Evolutionary conservation across 2,113 vertebrate genomes (phyloP).

Genomic region (Marcusenius ussheri): DNA sequence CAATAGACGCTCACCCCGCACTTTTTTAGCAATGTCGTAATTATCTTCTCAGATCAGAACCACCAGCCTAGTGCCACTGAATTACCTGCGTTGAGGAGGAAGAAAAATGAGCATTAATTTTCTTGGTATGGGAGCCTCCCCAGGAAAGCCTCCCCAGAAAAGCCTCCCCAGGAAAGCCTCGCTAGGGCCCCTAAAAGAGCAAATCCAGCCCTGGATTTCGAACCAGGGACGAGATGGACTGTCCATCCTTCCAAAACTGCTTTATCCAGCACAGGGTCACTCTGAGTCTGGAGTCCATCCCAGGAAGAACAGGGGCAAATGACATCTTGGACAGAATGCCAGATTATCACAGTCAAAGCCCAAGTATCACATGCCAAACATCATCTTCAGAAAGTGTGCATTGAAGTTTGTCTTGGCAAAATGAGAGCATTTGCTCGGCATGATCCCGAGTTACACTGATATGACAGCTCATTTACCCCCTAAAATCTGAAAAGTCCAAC

Average conservation of each 20-base stretch:
- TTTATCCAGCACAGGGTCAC: not conserved
- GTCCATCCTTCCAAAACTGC: not conserved
- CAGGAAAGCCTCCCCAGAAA: too few relatives aligned
- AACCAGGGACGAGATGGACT: not conserved
- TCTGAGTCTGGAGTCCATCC: not conserved
- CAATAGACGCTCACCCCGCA: not conserved
- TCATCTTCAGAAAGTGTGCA: not conserved
- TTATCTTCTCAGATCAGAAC: not conserved
- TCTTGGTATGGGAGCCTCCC: too few relatives aligned
- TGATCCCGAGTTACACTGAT: not conserved
- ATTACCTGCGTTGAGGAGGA: too few relatives aligned
- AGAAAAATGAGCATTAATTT: too few relatives aligned
- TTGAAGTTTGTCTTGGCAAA: not conserved
- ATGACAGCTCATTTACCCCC: not conserved
- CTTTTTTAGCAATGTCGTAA: not conserved
- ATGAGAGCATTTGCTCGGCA: not conserved
- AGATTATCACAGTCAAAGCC: not conserved
- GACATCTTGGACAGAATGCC: not conserved
- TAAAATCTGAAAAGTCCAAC: slow-evolving; percentile 10
- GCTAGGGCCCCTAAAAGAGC: not conserved
- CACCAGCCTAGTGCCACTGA: too few relatives aligned
- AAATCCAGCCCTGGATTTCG: not conserved
- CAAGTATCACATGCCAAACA: not conserved
- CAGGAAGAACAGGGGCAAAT: not conserved
- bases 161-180: too few relatives aligned